Base-by-base conservation (phyloP, 2,888 invertebrate genomes). In the Ctena decussata region DNA sequence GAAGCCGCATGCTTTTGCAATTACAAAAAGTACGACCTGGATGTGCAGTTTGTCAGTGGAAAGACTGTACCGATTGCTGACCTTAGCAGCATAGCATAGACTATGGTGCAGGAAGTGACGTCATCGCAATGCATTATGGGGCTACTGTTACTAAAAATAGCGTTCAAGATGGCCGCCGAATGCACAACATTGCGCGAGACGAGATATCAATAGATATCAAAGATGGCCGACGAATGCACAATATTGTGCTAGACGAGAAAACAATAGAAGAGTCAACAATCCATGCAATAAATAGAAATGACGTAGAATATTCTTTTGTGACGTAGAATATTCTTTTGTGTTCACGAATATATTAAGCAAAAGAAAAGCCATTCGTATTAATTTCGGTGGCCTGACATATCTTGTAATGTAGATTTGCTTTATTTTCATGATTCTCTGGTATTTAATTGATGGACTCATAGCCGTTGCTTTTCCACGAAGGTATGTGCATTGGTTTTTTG, bases 1-100 rank as follows among this genome's bases (percentile, higher is more conserved):
- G 80, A 0, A 80, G 73, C 27, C 69, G 80, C 0, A 80, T 80
- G 84, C 35, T 83, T 41, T 65, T 78, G 53, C 82, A 78, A 11
- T 37, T 80, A 11, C 76, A n/a, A 84, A 49, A 57, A 65, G 24
- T 84, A 80, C 32, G 75, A 71, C 18, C 18, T 76, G 21, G 37
- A 44, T 12, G 76, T 73, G 18, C 11, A 18, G 2, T 44, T 44
- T 39, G 73, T 73, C 0, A 44, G 73, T 24, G 73, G 46, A 46
- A 73, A 46, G 35, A 27, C 41, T 35, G 49, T 73, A 35, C 73
- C 46, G 21, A 46, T 73, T 27, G 46, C 46, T 27, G 15, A 41
- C 41, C 8, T 6, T 41, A 41, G 41, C 41, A 41, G 41, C 41
- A 41, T 41, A 15, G 6, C 15, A 41, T 41, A 41, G 41, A 41